Conservation (phyloP, 2,888 invertebrate genomes). For the Drosophila rellima region DNA sequence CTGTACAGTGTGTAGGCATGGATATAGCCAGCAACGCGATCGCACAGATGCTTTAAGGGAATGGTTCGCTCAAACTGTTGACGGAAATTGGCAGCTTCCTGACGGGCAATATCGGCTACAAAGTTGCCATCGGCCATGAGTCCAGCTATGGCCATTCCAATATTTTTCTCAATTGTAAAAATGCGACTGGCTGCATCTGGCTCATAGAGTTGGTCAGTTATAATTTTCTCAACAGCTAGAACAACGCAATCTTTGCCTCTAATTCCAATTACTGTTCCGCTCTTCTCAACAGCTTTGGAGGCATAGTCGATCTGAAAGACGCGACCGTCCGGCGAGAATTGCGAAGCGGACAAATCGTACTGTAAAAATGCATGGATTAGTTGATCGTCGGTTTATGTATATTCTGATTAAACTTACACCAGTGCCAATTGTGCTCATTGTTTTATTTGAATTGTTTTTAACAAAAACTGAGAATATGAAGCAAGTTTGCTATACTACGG, state of each 20-base stretch:
- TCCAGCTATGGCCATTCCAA: constrained; percentile 97
- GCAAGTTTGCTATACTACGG: constrained; percentile 36
- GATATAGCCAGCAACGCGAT: constrained; percentile 97
- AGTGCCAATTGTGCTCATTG: constrained; percentile 98
- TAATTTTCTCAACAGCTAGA: constrained; percentile 98
- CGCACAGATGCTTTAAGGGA: constrained; percentile 95
- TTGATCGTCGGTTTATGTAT: background rate
- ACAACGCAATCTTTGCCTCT: constrained; percentile 98
- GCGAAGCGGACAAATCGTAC: constrained; percentile 99
- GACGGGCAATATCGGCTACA: constrained; percentile 95
- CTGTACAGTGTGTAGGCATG: constrained; percentile 99
- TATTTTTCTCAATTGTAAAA: constrained; percentile 96
- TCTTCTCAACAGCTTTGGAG: constrained; percentile 99
- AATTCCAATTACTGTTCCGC: constrained; percentile 97
- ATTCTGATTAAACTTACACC: constrained; percentile 89
- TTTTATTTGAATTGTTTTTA: constrained; percentile 31
- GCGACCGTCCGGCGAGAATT: constrained; percentile 99
- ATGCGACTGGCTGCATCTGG: constrained; percentile 95
- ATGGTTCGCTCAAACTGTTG: constrained; percentile 95
- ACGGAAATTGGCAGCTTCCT: constrained; percentile 97
- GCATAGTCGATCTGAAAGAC: constrained; percentile 99
- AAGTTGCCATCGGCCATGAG: constrained; percentile 97
- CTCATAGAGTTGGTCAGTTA: constrained; percentile 97
- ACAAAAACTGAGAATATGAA: constrained; percentile 25
- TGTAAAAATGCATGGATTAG: constrained; percentile 81